These are phyloP conservation scores for Eleutherodactylus coqui DNA, from an alignment of 2,797 vertebrate genomes.

Conservation along the genomic window DNA sequence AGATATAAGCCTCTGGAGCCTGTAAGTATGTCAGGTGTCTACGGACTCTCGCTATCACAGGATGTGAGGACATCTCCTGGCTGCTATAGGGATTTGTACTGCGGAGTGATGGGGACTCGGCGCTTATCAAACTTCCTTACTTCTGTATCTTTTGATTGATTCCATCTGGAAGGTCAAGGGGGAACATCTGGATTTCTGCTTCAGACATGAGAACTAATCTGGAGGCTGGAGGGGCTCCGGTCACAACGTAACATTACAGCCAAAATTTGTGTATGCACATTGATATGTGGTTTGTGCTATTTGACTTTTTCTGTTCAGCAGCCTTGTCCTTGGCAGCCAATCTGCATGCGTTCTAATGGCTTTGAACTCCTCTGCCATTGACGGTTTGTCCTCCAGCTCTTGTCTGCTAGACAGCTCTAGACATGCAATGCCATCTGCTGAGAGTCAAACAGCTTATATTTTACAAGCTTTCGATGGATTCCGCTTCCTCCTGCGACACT, in stretches of 20 bases:
- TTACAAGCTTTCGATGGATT: background rate
- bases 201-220: conserved; percentile 63
- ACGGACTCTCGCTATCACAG: background rate
- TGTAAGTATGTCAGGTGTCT: background rate
- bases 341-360: conserved; percentile 35
- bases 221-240: conserved; percentile 40
- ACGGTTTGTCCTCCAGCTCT: conserved; percentile 51
- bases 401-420: conserved; percentile 21
- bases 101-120: conserved; percentile 2
- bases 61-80: conserved; percentile 36
- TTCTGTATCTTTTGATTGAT: conserved; percentile 43
- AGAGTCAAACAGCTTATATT: conserved; percentile 5
- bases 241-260: conserved; percentile 19
- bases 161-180: conserved; percentile 57
- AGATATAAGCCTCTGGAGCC: background rate
- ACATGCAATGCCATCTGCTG: conserved; percentile 29
- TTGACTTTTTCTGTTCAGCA: conserved; percentile 34
- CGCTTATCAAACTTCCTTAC: conserved; percentile 53
- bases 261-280: conserved; percentile 26
- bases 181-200: conserved; percentile 53
- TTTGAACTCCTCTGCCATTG: conserved; percentile 48
- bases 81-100: conserved; percentile 18
- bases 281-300: conserved; percentile 38
- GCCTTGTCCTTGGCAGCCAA: conserved; percentile 55
- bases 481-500: background rate